A percentile compares a stretch with the other conserved stretches of the same genome.
These are phyloP conservation scores for Empidonax traillii DNA, from an alignment of 2,113 vertebrate species.

Conservation along the genomic window DNA sequence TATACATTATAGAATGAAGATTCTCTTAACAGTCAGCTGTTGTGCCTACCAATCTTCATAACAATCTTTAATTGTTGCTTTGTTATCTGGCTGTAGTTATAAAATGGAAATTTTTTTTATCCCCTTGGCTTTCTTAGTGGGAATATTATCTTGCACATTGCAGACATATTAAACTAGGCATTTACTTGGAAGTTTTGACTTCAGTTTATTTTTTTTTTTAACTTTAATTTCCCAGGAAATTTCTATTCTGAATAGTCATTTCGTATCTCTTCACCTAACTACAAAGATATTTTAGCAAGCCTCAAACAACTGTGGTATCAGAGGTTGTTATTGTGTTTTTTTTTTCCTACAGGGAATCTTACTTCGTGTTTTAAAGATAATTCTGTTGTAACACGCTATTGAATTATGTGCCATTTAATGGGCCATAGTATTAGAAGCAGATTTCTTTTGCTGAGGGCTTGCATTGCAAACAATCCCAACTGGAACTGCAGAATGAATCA, in stretches of 20 bases:
- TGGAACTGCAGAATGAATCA: background rate
- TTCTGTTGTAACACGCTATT: background rate
- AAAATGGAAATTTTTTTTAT: background rate
- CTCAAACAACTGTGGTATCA: background rate
- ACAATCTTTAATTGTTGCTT: background rate
- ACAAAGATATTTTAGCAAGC: background rate
- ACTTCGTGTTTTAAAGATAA: slow-evolving; percentile 10
- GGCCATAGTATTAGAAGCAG: background rate
- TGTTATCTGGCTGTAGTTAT: background rate
- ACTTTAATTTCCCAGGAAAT: background rate
- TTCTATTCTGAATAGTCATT: background rate
- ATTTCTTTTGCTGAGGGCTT: background rate
- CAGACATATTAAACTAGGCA: background rate
- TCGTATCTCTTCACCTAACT: background rate
- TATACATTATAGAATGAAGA: background rate
- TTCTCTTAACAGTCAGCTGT: background rate
- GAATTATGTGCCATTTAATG: background rate
- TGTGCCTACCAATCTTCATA: background rate
- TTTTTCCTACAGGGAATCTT: background rate
- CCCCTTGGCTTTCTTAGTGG: background rate
- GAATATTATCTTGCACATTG: background rate
- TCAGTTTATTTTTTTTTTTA: background rate
- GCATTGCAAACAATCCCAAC: background rate
- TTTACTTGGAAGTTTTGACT: background rate
- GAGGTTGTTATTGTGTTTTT: background rate